Evolutionary conservation across 1,140 invertebrate genomes (phyloP), one percentile per base, ranked within the genome.

Genomic region (Solen grandis): DNA sequence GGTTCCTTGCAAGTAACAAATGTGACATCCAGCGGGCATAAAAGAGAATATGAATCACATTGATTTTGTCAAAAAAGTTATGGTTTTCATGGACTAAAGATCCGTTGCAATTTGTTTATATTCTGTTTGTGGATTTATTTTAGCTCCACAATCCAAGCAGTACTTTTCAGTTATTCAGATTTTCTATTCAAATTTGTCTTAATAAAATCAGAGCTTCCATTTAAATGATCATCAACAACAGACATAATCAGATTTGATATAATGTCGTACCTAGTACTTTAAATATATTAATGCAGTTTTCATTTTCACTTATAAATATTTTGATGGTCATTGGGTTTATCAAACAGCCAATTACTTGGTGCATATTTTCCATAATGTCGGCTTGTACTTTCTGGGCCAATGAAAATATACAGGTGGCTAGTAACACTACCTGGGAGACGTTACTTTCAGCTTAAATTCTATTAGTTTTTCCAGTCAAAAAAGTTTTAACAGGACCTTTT

Each of bases 391-490:
- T 54, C 29, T 0, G 38, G 41, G 46, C 66, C 77, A 52, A 80
- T 72, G 25, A 1, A 50, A 1, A 72, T 80, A 22, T 80, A 65
- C 25, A 72, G 36, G 36, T 72, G 57, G 29, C 68, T 80, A n/a
- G 68, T 80, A 27, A 80, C 33, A 38, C 63, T 52, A 46, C 50
- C 59, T 36, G 25, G 25, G 60, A 62, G 0, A 74, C 60, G 66
- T 66, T 59, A 74, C 36, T 72, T 8, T 73, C 68, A 22, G 77
- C 77, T 63, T 65, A 54, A 25, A 80, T 50, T 66, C 38, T 73
- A 74, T 66, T 41, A n/a, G 69, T 73, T 68, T 74, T 81, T 3
- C 69, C 60, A 46, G 74, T 59, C 1, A 81, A 81, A 35, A 75
- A 62, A 29, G 50, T 33, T 38, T 70, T 46, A 1, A 74, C 62